Base-by-base conservation (phyloP, 2,797 vertebrate genomes). In the Myotis planiceps region DNA sequence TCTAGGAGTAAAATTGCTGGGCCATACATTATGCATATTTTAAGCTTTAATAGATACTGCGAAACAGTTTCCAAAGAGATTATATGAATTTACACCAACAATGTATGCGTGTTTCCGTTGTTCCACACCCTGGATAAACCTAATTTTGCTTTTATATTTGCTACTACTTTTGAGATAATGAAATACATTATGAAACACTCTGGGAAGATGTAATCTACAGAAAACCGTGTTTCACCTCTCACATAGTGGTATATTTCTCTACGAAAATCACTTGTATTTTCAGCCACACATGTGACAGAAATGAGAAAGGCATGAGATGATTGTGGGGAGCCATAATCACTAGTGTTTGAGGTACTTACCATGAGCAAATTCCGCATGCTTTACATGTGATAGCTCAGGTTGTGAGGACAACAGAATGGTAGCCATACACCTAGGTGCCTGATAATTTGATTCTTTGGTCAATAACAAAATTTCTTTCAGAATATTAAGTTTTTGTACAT, bases 381-480 rank as follows among this genome's bases (percentile, higher is more conserved):
- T 84, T 27, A n/a, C 7, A 14, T 23, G 51, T 23, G 65, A 34
- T 51, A 39, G 51, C 16, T 85, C 74, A 25, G 75, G 23, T 19
- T 21, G 0, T 76, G 49, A 74, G 15, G 39, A 83, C 9, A 66
- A 53, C 3, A 92, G 69, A 63, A 58, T 27, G 18, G 0, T 9
- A 81, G 9, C 9, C 29, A 16, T 27, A 39, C 0, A 51, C 3
- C 6, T 32, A 42, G 9, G 5, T 10, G 63, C 5, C 45, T 71
- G 15, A 15, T 45, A 4, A 78, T 66, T 66, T 86, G 19, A 79
- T 78, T 84, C 47, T 76, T 18, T 53, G 7, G 6, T 76, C 18
- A 90, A 42, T 42, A 88, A 68, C 9, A 92, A 85, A 80, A 78
- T 82, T 4, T 55, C 60, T 86, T 72, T 42, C 6, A 65, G 15